Conservation (phyloP, 2,888 invertebrate species). For the Yponomeuta sedellus region DNA sequence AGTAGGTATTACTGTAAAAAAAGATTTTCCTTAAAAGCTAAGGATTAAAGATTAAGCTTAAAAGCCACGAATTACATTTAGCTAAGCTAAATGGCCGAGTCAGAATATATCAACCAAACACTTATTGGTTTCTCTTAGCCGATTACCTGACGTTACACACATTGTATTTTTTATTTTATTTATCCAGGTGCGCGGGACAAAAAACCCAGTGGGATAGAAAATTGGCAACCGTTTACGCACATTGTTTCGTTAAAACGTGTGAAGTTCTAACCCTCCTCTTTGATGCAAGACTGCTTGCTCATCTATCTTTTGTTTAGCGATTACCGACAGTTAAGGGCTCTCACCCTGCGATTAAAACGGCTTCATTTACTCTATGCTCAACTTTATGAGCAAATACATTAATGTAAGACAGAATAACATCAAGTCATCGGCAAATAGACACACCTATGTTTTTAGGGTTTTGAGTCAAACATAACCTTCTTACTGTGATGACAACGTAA, state of each 20-base stretch:
- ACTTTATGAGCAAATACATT: not conserved
- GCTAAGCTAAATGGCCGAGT: no score
- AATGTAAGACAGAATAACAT: no score
- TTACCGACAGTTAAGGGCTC: not conserved
- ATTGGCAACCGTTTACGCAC: not conserved
- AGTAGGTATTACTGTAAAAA: no score
- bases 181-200: not conserved
- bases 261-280: not conserved
- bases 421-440: not conserved
- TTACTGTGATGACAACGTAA: not conserved
- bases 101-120: no score
- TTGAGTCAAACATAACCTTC: not conserved
- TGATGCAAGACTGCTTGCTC: not conserved
- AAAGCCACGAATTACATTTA: no score
- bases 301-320: not conserved
- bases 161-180: not conserved
- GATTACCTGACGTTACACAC: not conserved
- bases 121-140: not conserved
- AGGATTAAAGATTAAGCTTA: no score
- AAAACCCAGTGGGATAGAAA: not conserved
- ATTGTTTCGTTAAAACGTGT: not conserved
- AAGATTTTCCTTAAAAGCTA: no score
- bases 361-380: no score
- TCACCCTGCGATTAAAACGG: no score
- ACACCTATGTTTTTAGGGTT: not conserved